Conservation (phyloP, 2,797 vertebrate species). For the Alectoris magna region DNA sequence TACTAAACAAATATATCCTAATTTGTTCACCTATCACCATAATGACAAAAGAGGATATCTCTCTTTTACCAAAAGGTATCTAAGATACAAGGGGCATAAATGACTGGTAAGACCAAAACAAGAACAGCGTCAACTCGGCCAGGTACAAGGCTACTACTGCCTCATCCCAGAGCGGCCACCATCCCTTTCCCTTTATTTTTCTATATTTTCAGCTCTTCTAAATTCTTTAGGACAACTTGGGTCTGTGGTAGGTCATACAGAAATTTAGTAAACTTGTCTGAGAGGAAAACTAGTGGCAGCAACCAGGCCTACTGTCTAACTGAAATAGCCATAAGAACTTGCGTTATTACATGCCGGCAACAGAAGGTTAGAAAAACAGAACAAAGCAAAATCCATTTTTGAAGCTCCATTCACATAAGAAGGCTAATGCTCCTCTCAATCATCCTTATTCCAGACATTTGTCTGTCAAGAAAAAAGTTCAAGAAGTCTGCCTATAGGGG, state of each 20-base stretch:
- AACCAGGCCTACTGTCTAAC: background rate
- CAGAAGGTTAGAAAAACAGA: background rate
- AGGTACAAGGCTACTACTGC: background rate
- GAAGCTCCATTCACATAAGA: background rate
- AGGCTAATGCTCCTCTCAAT: background rate
- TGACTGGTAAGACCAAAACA: background rate
- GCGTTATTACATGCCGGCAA: background rate
- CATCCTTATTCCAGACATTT: background rate
- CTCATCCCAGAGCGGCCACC: background rate
- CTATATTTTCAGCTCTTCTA: background rate
- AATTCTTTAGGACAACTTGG: background rate
- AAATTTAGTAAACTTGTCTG: background rate
- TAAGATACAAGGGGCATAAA: background rate
- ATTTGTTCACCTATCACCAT: background rate
- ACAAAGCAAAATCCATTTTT: background rate
- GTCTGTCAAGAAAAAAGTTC: background rate
- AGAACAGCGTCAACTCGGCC: rapidly evolving
- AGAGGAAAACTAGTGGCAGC: background rate
- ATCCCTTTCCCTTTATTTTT: background rate
- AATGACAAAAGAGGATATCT: background rate
- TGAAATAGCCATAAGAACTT: background rate
- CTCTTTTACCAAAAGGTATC: background rate
- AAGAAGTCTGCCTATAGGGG: background rate
- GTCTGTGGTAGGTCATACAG: background rate
- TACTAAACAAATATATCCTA: background rate